Base-by-base conservation (phyloP, 2,113 vertebrate genomes). In the Phalacrocorax pelagicus region DNA sequence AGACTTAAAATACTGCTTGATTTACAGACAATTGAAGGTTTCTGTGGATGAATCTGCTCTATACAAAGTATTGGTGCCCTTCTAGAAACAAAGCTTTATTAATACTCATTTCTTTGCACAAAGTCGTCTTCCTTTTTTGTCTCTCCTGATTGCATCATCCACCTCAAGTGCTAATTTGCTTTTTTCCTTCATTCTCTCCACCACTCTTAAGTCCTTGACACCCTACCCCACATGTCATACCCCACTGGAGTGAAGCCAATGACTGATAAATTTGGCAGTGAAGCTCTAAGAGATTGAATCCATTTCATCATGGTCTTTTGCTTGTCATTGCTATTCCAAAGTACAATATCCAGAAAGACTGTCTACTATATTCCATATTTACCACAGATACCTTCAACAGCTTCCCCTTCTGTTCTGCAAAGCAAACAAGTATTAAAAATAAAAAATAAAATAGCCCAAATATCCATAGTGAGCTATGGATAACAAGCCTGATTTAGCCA, bases 11-110 rank as follows among this genome's bases (percentile, higher is more conserved):
- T 40, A 59, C 22, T 44, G 18, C 12, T 78, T 80, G 11, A 6
- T 59, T 75, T 87, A 57, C 20, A 57, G 36, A 52, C 4, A 65
- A 1, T 1, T 17, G 29, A 58, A n/a, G 9, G 7, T 55, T 94
- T 86, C 52, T 62, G 0, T n/a, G 59, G 21, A 27, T 72, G 6
- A 91, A 63, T 13, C 34, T 7, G 42, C 47, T 61, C 19, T 47
- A 30, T 13, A 75, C 1, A 9, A 77, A 85, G 5, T 11, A 52
- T 4, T 4, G 1, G 0, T 34, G 14, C 44, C 26, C 27, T 38
- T 36, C n/a, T 51, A 71, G 57, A 88, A 91, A 74, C 19, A 71
- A 70, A 67, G 12, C 8, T 88, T 78, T 47, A 11, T 7, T 70
- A 42, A 2, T 71, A 51, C 26, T 51, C 2, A 58, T 66, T 74